Conservation (phyloP, 2,113 vertebrate genomes). For the Grantiella picta region DNA sequence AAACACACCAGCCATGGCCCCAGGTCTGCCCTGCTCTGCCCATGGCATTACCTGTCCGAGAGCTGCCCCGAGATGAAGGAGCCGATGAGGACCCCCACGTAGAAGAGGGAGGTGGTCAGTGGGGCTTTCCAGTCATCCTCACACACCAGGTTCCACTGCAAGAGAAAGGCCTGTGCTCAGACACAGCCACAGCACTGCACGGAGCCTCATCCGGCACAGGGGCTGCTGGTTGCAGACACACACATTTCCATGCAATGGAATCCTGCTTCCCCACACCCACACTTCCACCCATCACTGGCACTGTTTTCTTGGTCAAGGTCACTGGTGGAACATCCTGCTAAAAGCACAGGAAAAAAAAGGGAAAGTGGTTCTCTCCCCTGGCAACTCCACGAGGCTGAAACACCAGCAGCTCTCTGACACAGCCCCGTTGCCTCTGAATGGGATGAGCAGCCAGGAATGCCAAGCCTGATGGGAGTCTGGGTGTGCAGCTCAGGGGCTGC, state of each 20-base stretch:
- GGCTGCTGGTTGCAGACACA: neutral
- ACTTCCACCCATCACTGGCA: neutral
- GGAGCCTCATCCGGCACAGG: rapidly evolving
- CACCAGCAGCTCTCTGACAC: neutral
- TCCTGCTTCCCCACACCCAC: neutral
- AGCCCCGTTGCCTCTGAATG: neutral
- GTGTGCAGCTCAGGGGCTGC: neutral
- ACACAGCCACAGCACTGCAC: rapidly evolving
- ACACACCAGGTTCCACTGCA: constrained; percentile 85
- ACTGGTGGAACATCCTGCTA: neutral
- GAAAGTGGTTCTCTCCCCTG: neutral
- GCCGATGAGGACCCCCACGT: constrained; percentile 78
- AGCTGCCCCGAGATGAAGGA: constrained; percentile 80
- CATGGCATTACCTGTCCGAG: constrained; percentile 77
- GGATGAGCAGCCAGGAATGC: neutral
- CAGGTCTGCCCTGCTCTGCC: neutral
- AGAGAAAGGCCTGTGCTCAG: neutral
- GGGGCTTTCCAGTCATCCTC: constrained; percentile 81
- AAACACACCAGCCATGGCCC: rapidly evolving
- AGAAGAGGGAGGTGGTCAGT: constrained; percentile 79
- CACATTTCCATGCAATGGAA: neutral
- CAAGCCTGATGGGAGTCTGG: neutral
- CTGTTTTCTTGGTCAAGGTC: neutral
- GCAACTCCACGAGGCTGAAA: neutral
- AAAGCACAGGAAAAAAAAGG: neutral